Evolutionary conservation across 2,888 invertebrate species (phyloP).

Genomic region (Polydrusus cervinus): DNA sequence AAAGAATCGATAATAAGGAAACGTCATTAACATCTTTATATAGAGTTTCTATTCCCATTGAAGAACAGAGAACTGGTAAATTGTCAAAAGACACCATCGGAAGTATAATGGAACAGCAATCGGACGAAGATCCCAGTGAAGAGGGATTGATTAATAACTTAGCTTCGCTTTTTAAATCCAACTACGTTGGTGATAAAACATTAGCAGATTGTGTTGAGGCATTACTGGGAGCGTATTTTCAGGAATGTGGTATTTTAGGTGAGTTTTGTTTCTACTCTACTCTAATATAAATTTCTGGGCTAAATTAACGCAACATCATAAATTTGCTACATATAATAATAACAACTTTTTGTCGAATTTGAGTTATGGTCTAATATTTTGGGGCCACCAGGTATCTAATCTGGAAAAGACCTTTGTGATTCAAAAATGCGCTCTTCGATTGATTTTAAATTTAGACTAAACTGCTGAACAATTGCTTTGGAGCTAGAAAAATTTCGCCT

Average conservation of each 20-base stretch:
- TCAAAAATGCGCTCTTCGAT: too few relatives aligned
- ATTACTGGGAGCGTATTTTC: constrained; percentile 85
- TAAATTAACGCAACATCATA: too few relatives aligned
- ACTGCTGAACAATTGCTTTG: too few relatives aligned
- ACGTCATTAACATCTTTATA: constrained; percentile 72
- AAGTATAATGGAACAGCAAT: constrained; percentile 49
- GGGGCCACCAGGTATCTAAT: too few relatives aligned
- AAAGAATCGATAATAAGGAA: constrained; percentile 68
- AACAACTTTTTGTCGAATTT: too few relatives aligned
- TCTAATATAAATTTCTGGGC: too few relatives aligned
- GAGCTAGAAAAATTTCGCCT: too few relatives aligned
- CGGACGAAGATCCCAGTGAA: constrained; percentile 63
- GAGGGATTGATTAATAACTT: constrained; percentile 58
- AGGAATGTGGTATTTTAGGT: constrained; percentile 71
- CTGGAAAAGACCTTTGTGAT: too few relatives aligned
- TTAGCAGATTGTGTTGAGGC: constrained; percentile 92
- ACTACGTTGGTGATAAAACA: constrained; percentile 77
- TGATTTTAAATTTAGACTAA: too few relatives aligned
- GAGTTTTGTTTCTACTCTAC: constrained; percentile 27
- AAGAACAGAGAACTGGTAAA: constrained; percentile 69
- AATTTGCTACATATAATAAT: too few relatives aligned
- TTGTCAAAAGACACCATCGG: constrained; percentile 61
- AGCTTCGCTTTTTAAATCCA: constrained; percentile 71
- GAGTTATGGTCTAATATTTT: too few relatives aligned
- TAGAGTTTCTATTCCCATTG: constrained; percentile 68